These are phyloP conservation scores for Muscina levida DNA, from an alignment of 2,888 invertebrate species.

Conservation along the genomic window DNA sequence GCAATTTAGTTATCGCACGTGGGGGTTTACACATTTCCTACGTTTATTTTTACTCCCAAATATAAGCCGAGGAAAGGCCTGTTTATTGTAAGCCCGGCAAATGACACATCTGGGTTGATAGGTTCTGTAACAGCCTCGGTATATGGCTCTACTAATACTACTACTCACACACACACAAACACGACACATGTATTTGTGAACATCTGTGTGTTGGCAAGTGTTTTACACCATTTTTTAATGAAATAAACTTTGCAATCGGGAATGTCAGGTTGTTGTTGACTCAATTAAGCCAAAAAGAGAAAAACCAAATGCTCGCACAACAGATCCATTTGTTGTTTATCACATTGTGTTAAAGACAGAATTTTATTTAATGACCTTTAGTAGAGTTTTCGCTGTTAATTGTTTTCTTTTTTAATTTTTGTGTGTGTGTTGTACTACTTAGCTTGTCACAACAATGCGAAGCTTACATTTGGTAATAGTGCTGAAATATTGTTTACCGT, in stretches of 20 bases:
- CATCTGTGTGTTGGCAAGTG: background rate
- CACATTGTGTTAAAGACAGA: constrained; percentile 25
- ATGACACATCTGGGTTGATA: too few species aligned
- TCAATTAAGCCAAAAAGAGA: constrained; percentile 59
- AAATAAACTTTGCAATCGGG: constrained; percentile 61
- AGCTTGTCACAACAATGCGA: background rate
- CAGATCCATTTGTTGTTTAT: constrained; percentile 5
- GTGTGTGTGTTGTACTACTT: background rate
- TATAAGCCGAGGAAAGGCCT: too few species aligned
- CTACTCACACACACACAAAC: too few species aligned
- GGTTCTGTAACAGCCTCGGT: too few species aligned
- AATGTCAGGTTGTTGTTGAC: constrained; percentile 56
- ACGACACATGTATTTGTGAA: background rate
- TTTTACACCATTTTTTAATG: constrained; percentile 45
- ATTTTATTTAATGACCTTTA: constrained; percentile 29
- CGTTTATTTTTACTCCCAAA: too few species aligned
- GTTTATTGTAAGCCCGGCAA: too few species aligned
- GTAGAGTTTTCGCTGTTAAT: constrained; percentile 28
- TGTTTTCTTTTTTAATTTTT: constrained; percentile 43
- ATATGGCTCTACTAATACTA: too few species aligned
- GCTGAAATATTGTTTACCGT: background rate
- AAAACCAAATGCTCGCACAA: constrained; percentile 12
- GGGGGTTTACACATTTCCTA: too few species aligned
- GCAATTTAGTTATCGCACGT: too few species aligned
- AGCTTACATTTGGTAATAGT: too few species aligned